Conservation (phyloP, 1,140 invertebrate genomes). For the Sminthurides bifidus region DNA sequence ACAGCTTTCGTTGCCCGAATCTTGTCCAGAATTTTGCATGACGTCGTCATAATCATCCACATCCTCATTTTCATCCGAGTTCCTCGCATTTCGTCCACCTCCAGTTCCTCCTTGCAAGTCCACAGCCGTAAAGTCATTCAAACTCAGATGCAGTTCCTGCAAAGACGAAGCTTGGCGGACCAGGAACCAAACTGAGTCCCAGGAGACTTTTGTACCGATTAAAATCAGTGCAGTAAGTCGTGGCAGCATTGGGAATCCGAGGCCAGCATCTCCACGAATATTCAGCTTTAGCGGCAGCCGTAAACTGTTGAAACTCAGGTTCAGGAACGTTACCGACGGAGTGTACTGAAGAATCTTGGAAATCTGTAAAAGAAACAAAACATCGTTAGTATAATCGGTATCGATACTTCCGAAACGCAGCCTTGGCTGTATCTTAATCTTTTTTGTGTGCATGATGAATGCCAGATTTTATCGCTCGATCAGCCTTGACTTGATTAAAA, state of each 20-base stretch:
- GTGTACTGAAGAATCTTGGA: slow-evolving; percentile 72
- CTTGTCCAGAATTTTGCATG: too few species aligned
- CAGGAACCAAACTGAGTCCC: slow-evolving; percentile 65
- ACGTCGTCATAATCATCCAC: too few species aligned
- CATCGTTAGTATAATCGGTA: slow-evolving; percentile 5
- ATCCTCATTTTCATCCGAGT: too few species aligned
- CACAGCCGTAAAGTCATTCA: slow-evolving; percentile 70
- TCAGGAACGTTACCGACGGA: slow-evolving; percentile 75
- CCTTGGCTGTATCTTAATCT: not conserved
- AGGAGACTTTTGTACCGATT: slow-evolving; percentile 71
- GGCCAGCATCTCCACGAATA: slow-evolving; percentile 21
- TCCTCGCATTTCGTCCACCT: slow-evolving; percentile 38
- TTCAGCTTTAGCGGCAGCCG: slow-evolving; percentile 38
- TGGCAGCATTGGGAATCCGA: slow-evolving; percentile 39
- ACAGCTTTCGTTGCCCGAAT: slow-evolving; percentile 26
- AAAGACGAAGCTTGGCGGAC: slow-evolving; percentile 57
- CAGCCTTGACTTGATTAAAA: too few species aligned
- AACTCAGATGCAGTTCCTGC: slow-evolving; percentile 77
- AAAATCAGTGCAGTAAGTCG: slow-evolving; percentile 64
- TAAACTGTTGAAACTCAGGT: slow-evolving; percentile 77
- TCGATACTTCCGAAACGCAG: too few species aligned
- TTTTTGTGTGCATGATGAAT: too few species aligned
- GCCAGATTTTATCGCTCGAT: too few species aligned
- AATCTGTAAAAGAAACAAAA: slow-evolving; percentile 45
- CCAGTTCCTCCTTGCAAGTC: slow-evolving; percentile 40